phyloP scores from a whole-genome alignment of 2,888 invertebrate genomes.

The Cyclophora punctaria region DNA sequence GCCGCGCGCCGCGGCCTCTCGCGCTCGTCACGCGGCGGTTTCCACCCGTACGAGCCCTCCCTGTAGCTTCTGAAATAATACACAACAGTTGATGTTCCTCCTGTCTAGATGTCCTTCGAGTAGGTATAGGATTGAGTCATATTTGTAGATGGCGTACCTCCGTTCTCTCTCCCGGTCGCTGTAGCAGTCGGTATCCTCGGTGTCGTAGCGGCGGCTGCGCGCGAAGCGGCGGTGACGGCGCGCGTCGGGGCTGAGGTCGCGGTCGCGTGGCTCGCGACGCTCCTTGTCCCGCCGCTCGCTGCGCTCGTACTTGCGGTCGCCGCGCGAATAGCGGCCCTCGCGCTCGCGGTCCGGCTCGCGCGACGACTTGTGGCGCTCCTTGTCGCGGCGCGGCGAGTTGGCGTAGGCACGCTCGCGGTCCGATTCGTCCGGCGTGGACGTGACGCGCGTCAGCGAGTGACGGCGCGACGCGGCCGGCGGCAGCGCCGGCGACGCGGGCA shows the following conservation, averaged over 20 bases:
- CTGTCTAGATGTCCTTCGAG: too few species aligned
- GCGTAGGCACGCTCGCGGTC: constrained; percentile 57
- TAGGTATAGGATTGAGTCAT: too few species aligned
- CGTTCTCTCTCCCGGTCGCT: constrained; percentile 78
- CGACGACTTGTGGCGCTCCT: constrained; percentile 21
- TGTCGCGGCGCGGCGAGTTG: constrained; percentile 49
- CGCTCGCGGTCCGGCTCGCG: constrained; percentile 32
- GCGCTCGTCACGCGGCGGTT: constrained; percentile 50
- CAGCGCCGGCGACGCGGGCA: constrained; percentile 45
- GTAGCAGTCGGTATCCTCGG: constrained; percentile 80
- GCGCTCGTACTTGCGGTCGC: constrained; percentile 49
- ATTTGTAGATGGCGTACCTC: constrained; percentile 33
- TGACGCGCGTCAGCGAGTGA: constrained; percentile 45
- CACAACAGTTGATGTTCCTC: too few species aligned
- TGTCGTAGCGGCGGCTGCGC: constrained; percentile 73
- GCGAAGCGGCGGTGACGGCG: constrained; percentile 49
- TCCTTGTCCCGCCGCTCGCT: constrained; percentile 41
- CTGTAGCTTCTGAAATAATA: constrained; percentile 51
- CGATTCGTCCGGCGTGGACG: constrained; percentile 63
- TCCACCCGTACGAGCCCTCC: constrained; percentile 65
- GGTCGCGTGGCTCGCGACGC: constrained; percentile 28
- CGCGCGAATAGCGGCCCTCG: constrained; percentile 47
- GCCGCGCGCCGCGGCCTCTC: constrained; percentile 40
- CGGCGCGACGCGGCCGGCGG: constrained; percentile 39
- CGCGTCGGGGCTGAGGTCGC: constrained; percentile 49